phyloP scores from a whole-genome alignment of 2,797 vertebrate species.

The Pteropus rufus region DNA sequence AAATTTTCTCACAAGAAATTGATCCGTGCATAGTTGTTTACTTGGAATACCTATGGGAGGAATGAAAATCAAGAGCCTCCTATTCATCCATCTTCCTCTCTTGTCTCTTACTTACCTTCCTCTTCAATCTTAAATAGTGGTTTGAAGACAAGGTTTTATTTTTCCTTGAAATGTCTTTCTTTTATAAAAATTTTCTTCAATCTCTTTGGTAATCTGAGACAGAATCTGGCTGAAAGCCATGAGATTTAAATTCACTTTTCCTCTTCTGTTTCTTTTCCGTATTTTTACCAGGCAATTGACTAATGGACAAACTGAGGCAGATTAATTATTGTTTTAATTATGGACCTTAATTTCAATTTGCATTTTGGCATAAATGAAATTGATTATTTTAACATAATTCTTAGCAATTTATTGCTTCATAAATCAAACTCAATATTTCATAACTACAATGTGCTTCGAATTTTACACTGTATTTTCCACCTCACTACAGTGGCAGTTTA shows the following conservation, averaged over 20 bases:
- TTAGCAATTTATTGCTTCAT: constrained; percentile 27
- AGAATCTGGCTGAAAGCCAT: not conserved
- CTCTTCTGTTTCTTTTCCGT: not conserved
- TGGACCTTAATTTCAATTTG: constrained; percentile 27
- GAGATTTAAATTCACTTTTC: not conserved
- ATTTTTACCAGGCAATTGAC: constrained; percentile 17
- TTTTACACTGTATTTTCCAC: not conserved
- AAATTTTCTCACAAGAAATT: not conserved
- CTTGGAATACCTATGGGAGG: not conserved
- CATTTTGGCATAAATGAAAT: constrained; percentile 4
- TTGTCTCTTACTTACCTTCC: not conserved
- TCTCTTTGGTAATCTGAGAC: constrained; percentile 21
- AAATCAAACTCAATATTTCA: constrained; percentile 16
- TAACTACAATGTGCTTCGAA: not conserved
- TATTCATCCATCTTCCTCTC: not conserved
- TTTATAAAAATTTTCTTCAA: constrained; percentile 19
- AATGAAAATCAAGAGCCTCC: not conserved
- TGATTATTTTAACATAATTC: constrained; percentile 25
- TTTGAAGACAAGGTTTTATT: not conserved
- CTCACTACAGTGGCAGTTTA: not conserved
- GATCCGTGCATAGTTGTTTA: not conserved
- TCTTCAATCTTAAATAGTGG: not conserved
- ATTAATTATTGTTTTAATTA: not conserved
- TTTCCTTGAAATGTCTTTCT: constrained; percentile 29
- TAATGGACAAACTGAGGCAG: not conserved